Evolutionary conservation across 2,888 invertebrate genomes (phyloP).

Genomic region (Amaurobius ferox): DNA sequence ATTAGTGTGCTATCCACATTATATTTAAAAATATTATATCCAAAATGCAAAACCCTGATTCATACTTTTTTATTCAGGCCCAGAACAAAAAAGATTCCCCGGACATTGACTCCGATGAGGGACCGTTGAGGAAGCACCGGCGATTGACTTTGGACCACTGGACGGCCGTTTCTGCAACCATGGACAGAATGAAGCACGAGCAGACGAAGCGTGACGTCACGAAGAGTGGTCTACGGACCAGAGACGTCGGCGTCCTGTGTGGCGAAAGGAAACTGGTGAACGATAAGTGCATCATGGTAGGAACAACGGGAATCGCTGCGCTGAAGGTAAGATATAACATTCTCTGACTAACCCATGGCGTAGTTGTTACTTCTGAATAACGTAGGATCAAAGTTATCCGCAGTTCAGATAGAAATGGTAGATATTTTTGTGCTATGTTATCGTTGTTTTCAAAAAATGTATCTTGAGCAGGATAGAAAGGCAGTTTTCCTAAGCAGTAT

Average conservation of each 20-base stretch:
- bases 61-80: background rate
- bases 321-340: slow-evolving; percentile 54
- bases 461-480: no score
- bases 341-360: slow-evolving; percentile 33
- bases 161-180: slow-evolving; percentile 28
- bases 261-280: slow-evolving; percentile 47
- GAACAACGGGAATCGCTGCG: slow-evolving; percentile 72
- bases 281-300: slow-evolving; percentile 74
- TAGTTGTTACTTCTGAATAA: no score
- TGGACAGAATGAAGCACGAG: slow-evolving; percentile 25
- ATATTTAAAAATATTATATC: no score
- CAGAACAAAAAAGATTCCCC: slow-evolving; percentile 32
- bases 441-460: no score
- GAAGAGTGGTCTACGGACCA: slow-evolving; percentile 16
- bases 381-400: no score
- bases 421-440: no score
- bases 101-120: slow-evolving; percentile 60
- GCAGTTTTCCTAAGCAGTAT: no score
- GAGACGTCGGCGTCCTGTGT: slow-evolving; percentile 49
- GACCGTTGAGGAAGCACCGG: slow-evolving; percentile 60
- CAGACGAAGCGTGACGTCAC: background rate
- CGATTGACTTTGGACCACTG: slow-evolving; percentile 52
- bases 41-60: no score
- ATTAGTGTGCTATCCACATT: no score
- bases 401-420: no score